Percentiles rank a stretch among this genome's conserved stretches.
phyloP scores from a whole-genome alignment of 37 sponge, comb jelly and placozoan genomes.

The Geodia barretti region DNA sequence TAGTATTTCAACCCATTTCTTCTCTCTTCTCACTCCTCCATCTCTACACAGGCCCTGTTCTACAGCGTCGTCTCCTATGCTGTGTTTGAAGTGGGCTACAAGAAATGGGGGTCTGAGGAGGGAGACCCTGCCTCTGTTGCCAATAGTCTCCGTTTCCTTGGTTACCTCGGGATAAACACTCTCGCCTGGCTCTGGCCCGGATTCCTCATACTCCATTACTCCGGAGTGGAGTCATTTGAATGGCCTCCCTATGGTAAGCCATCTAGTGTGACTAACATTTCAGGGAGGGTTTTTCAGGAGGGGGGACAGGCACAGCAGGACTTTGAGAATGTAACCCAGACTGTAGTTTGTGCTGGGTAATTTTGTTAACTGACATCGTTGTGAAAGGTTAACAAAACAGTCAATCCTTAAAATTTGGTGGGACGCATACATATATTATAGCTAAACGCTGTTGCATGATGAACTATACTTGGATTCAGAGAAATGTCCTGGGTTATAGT shows the following conservation, averaged over 20 bases:
- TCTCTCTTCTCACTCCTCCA: neutral
- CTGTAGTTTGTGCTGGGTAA: too few relatives aligned
- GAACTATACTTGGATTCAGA: too few relatives aligned
- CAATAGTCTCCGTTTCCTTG: constrained; percentile 68
- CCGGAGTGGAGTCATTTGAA: constrained; percentile 41
- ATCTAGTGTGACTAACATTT: too few relatives aligned
- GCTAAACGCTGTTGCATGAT: too few relatives aligned
- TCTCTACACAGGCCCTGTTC: constrained; percentile 23
- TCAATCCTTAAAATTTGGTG: too few relatives aligned
- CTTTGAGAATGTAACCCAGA: too few relatives aligned
- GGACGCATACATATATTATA: too few relatives aligned
- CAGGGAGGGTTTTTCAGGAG: neutral
- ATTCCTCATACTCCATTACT: constrained; percentile 34
- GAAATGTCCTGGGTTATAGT: too few relatives aligned
- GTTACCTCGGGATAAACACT: constrained; percentile 75
- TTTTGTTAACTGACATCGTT: too few relatives aligned
- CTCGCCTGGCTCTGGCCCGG: constrained; percentile 60
- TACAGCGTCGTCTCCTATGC: constrained; percentile 49
- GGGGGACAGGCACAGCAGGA: too few relatives aligned
- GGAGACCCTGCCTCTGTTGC: constrained; percentile 61
- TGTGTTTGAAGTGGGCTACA: constrained; percentile 59
- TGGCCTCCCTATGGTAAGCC: constrained; percentile 19
- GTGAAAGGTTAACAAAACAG: too few relatives aligned
- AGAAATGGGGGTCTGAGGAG: constrained; percentile 43
- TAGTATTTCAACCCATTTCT: neutral